Percentiles rank a stretch among this genome's conserved stretches.
These are phyloP conservation scores for Pluvialis apricaria DNA, from an alignment of 2,113 vertebrate species.

Conservation along the genomic window DNA sequence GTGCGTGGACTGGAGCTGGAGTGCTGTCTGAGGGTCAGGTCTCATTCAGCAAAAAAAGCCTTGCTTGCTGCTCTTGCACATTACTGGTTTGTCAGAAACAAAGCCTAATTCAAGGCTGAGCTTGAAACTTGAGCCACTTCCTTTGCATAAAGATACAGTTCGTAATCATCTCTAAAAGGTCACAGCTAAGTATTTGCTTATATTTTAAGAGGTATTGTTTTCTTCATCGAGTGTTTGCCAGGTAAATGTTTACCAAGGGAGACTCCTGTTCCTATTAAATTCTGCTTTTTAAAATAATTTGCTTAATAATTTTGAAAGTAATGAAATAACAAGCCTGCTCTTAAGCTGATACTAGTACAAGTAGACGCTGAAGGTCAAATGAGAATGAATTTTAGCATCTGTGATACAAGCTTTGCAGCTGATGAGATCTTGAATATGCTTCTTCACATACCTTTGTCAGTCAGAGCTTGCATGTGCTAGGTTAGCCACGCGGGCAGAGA, in stretches of 20 bases:
- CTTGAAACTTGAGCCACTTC: background rate
- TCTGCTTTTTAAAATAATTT: background rate
- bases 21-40: background rate
- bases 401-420: background rate
- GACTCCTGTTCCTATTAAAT: background rate
- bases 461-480: background rate
- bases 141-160: background rate
- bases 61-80: background rate
- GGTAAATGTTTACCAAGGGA: conserved; percentile 44
- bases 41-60: background rate
- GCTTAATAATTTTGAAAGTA: background rate
- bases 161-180: background rate
- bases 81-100: background rate
- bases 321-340: background rate
- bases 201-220: background rate
- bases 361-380: background rate
- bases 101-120: background rate
- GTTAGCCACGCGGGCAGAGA: background rate
- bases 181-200: background rate
- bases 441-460: background rate
- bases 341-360: background rate
- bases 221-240: background rate
- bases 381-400: background rate
- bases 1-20: background rate
- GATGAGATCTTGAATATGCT: background rate